These are phyloP conservation scores for Noctua comes DNA, from an alignment of 2,888 invertebrate genomes.

Conservation along the genomic window DNA sequence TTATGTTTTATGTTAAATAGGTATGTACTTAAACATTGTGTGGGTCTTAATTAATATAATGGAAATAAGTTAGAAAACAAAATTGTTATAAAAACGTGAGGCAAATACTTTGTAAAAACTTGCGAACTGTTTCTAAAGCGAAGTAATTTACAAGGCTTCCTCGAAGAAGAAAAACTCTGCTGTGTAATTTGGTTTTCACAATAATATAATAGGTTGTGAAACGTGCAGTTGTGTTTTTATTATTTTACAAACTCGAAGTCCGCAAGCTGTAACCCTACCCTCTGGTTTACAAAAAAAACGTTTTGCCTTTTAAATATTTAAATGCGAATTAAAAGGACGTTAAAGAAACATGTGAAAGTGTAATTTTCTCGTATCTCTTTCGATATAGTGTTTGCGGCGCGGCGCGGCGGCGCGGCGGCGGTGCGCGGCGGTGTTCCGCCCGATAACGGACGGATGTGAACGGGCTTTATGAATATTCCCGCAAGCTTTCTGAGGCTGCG, in stretches of 20 bases:
- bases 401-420: slow-evolving; percentile 8
- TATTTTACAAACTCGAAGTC: slow-evolving; percentile 33
- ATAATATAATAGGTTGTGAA: slow-evolving; percentile 45
- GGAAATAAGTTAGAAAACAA: slow-evolving; percentile 34
- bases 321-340: slow-evolving; percentile 30
- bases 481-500: slow-evolving; percentile 71
- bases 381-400: slow-evolving; percentile 56
- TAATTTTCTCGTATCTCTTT: slow-evolving; percentile 64
- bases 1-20: slow-evolving; percentile 27
- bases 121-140: slow-evolving; percentile 49
- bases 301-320: slow-evolving; percentile 40
- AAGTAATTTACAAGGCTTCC: slow-evolving; percentile 53
- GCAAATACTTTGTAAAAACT: slow-evolving; percentile 41
- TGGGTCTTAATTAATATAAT: slow-evolving; percentile 30
- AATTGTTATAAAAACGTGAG: slow-evolving; percentile 38
- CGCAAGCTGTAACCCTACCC: slow-evolving; percentile 17
- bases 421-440: slow-evolving; percentile 69
- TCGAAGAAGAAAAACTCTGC: slow-evolving; percentile 31
- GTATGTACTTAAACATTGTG: slow-evolving; percentile 12
- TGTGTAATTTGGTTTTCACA: slow-evolving; percentile 47
- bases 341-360: slow-evolving; percentile 38
- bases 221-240: slow-evolving; percentile 31
- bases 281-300: slow-evolving; percentile 12
- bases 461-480: slow-evolving; percentile 80
- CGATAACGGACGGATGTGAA: slow-evolving; percentile 79